Base-by-base conservation (phyloP, 2,888 invertebrate species). In the Uloborus plumipes region DNA sequence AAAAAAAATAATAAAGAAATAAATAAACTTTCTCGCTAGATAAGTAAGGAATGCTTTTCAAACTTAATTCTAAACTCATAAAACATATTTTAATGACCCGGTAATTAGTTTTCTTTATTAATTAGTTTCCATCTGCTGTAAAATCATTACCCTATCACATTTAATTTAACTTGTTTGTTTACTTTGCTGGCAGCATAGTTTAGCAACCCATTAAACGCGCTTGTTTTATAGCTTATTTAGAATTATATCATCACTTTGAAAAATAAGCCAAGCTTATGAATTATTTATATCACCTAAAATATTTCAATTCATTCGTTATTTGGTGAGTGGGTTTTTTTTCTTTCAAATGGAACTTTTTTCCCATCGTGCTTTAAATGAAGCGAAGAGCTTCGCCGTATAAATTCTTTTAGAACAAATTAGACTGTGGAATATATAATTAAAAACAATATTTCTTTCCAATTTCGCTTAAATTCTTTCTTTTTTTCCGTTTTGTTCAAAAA, bases 221-320 rank as follows among this genome's bases (percentile, higher is more conserved):
- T 15, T 47, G 22, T 55, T 39, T 55, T 55, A 55, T 55, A 20
- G 55, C 55, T 55, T 55, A 55, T 55, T 55, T 55, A 55, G 55
- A 53, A 55, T 55, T 50, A 72, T 14, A 51, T 0, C 53, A 15
- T 51, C 55, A 11, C 65, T 9, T 20, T 55, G 13, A 39, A 39
- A 71, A 78, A 78, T 49, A 58, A 31, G 58, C 55, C 31, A 55
- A 26, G 20, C 39, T 64, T 71, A 70, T 70, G 65, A 71, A 78
- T 78, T 55, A 78, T 71, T 78, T 58, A 64, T 64, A 4, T 50
- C 31, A 64, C 9, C 58, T 51, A 78, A 78, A 78, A 64, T 65
- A 31, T 62, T 77, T 69, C 51, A 62, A 59, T 65, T 61, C 39
- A 67, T 62, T 62, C 11, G 15, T 59, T 59, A 58, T 50, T 50